phyloP scores from a whole-genome alignment of 2,113 vertebrate species.

The Periophthalmodon schlosseri region DNA sequence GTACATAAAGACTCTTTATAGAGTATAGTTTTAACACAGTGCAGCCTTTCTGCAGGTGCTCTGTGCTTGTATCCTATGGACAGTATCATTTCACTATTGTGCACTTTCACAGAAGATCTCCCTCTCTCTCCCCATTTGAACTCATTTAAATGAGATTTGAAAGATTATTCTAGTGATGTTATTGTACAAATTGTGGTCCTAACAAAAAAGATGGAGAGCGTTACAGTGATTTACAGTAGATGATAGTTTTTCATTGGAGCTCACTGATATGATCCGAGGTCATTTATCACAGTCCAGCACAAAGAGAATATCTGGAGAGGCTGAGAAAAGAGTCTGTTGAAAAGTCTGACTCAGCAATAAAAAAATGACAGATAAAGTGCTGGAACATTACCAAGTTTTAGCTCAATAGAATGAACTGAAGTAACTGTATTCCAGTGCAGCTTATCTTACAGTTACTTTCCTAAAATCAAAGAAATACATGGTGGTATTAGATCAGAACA shows the following conservation, averaged over 20 bases:
- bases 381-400: not conserved
- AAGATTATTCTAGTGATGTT: not conserved
- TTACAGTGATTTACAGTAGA: not conserved
- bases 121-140: too few species aligned
- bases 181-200: not conserved
- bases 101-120: too few species aligned
- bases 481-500: too few species aligned
- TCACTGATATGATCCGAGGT: slow-evolving; percentile 3
- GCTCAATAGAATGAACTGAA: not conserved
- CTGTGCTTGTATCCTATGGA: too few species aligned
- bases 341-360: not conserved
- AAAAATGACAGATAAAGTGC: slow-evolving; percentile 8
- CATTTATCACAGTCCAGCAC: not conserved
- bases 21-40: too few species aligned
- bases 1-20: too few species aligned
- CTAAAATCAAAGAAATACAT: too few species aligned
- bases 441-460: too few species aligned
- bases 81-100: too few species aligned
- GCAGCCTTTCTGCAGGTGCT: too few species aligned
- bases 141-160: too few species aligned
- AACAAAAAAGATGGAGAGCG: not conserved
- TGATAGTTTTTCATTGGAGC: not conserved
- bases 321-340: slow-evolving; percentile 5
- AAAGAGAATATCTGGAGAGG: slow-evolving; percentile 8
- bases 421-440: too few species aligned